Evolutionary conservation across 2,113 vertebrate species (phyloP).

Genomic region (Hippocampus mohnikei): DNA sequence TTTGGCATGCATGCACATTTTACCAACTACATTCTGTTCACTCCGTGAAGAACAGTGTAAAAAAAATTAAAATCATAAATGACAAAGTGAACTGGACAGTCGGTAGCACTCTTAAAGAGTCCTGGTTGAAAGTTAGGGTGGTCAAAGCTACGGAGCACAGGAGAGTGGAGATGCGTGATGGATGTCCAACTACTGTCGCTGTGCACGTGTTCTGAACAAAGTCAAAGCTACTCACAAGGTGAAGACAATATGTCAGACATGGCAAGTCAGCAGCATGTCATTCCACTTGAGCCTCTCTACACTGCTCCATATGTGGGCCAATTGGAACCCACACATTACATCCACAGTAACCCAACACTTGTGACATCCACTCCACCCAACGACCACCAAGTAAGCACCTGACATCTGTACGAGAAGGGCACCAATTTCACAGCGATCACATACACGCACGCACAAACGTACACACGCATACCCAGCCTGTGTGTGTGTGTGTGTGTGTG

Average conservation of each 20-base stretch:
- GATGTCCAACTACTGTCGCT: not conserved
- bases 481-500: too few species aligned
- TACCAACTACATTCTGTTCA: not conserved
- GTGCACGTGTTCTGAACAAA: too few species aligned
- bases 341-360: slow-evolving; percentile 57
- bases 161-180: not conserved
- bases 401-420: slow-evolving; percentile 61
- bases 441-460: slow-evolving; percentile 15
- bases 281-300: slow-evolving; percentile 20
- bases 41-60: not conserved
- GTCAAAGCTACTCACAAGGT: not conserved
- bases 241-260: slow-evolving; percentile 9
- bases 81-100: not conserved
- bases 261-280: slow-evolving; percentile 26
- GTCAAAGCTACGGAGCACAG: not conserved
- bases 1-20: slow-evolving; percentile 7
- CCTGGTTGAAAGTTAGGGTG: too few species aligned
- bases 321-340: slow-evolving; percentile 50
- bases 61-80: not conserved
- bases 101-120: too few species aligned
- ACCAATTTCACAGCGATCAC: slow-evolving; percentile 44
- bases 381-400: slow-evolving; percentile 64
- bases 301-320: slow-evolving; percentile 15
- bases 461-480: slow-evolving; percentile 19
- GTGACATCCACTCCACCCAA: slow-evolving; percentile 45